phyloP scores from a whole-genome alignment of 2,888 invertebrate genomes.

The Catonia carolina region DNA sequence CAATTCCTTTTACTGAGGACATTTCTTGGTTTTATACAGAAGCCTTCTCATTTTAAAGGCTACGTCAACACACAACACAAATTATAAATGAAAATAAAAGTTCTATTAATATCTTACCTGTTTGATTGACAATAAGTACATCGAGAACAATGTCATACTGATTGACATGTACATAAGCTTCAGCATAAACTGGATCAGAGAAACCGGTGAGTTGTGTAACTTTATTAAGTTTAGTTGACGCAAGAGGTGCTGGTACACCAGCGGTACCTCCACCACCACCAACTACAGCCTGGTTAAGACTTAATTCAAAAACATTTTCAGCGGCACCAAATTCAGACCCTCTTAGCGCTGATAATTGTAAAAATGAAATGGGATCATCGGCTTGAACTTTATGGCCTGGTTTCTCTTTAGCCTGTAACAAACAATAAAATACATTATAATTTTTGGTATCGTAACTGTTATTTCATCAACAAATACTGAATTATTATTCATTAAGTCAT shows the following conservation, averaged over 20 bases:
- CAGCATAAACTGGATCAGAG: slow-evolving; percentile 98
- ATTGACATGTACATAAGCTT: slow-evolving; percentile 99
- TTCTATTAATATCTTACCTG: no score
- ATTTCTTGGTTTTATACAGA: no score
- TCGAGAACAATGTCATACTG: slow-evolving; percentile 98
- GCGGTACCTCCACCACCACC: slow-evolving; percentile 49
- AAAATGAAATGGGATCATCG: slow-evolving; percentile 74
- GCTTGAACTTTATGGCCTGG: slow-evolving; percentile 39
- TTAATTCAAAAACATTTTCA: slow-evolving; percentile 89
- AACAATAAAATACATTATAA: no score
- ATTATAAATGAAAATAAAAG: no score
- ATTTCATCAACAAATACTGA: not conserved
- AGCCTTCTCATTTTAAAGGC: no score
- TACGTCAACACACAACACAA: no score
- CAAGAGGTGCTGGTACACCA: slow-evolving; percentile 43
- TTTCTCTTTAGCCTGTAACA: slow-evolving; percentile 40
- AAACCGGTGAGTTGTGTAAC: slow-evolving; percentile 90
- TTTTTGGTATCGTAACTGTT: not conserved
- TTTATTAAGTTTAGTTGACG: slow-evolving; percentile 37
- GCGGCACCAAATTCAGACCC: slow-evolving; percentile 53
- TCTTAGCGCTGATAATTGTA: slow-evolving; percentile 63
- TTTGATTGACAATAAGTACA: slow-evolving; percentile 97
- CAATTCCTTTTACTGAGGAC: no score
- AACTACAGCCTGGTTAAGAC: slow-evolving; percentile 81
- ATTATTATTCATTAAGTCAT: no score